Evolutionary conservation across 1,140 invertebrate genomes (phyloP), one percentile per base, ranked within the genome.

Genomic region (Dendrolimus kikuchii): DNA sequence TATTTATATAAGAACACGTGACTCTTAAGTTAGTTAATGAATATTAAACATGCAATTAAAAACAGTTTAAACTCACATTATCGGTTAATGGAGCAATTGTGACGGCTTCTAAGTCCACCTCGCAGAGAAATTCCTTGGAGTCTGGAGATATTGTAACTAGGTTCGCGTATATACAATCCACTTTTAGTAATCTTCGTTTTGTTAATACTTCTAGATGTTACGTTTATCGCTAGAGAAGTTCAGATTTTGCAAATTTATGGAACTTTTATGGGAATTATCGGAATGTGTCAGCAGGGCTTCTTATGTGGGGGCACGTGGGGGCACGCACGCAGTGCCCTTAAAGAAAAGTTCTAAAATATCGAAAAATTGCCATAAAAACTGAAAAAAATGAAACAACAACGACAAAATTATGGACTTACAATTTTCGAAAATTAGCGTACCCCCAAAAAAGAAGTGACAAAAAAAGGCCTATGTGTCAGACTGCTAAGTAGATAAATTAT

Each of bases 81-180:
- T 84, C 81, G 48, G 76, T 81, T 59, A 85, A 54, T 0, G 81
- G 81, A 57, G 79, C 71, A 75, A 82, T 82, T 62, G 71, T 82
- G 77, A 54, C 67, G 51, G 68, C 65, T 68, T 77, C 74, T 5
- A 66, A 47, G 50, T 77, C 79, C 59, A 75, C 51, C 43, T 79
- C 73, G 55, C 71, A 67, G 53, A 80, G 59, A 57, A 84, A 84
- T 36, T 84, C 68, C 50, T 68, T 76, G 10, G 60, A 71, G 23
- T 56, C 60, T 2, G 77, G 77, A 40, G 80, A 67, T 56, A 77
- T 75, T 5, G 70, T 73, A 53, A 77, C 67, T 45, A 75, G 52
- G 45, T 60, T 70, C 8, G 57, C 56, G 46, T 68, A 78, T 23
- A 72, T 46, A 57, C 59, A 68, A 60, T 77, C 76, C 76, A 79